Base-by-base conservation (phyloP, 2,888 invertebrate genomes). In the Lasioglossum lativentre region DNA sequence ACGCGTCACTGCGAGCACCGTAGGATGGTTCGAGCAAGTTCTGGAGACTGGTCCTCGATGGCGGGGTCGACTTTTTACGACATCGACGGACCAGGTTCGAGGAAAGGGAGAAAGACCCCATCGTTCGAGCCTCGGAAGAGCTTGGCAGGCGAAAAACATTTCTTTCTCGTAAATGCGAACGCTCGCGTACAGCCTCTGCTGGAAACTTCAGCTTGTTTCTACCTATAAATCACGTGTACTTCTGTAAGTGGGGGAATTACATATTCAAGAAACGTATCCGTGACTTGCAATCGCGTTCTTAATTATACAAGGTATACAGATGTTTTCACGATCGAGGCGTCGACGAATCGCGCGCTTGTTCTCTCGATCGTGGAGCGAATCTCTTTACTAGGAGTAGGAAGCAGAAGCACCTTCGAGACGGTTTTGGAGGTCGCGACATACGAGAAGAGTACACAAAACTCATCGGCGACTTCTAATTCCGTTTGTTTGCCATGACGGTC, bases 51-150 rank as follows among this genome's bases (percentile, higher is more conserved):
- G 63, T n/a, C 42, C 8, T 10, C 1, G 38, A 68, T 12, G 66
- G 47, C 73, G 56, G 56, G 82, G 27, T 1, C 73, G 56, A 73
- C 56, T 82, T 83, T 83, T 83, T 74, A 38, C 68, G n/a, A n/a
- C 16, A 8, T 71, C 38, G 4, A 16, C 38, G 66, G 42, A 38
- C 56, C 68, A 47, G 45, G 74, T 83, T 68, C 30, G 2, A 30
- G 27, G 19, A 70, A 34, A 34, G 34, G 6, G 19, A 38, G 27
- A 59, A 70, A 40, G 56, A 45, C 40, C 63, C 74, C 2, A 30
- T 52, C 52, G 30, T 45, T 19, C n/a, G 2, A 12, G 40, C 27
- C 16, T 42, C 40, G n/a, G 6, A 34, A 23, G n/a, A 66, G 40
- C 63, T 56, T 40, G 23, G 45, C 27, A 14, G 52, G 23, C 52